Evolutionary conservation across 2,888 invertebrate genomes (phyloP), one percentile per base, ranked within the genome.

Genomic region (Caenorhabditis sulstoni): DNA sequence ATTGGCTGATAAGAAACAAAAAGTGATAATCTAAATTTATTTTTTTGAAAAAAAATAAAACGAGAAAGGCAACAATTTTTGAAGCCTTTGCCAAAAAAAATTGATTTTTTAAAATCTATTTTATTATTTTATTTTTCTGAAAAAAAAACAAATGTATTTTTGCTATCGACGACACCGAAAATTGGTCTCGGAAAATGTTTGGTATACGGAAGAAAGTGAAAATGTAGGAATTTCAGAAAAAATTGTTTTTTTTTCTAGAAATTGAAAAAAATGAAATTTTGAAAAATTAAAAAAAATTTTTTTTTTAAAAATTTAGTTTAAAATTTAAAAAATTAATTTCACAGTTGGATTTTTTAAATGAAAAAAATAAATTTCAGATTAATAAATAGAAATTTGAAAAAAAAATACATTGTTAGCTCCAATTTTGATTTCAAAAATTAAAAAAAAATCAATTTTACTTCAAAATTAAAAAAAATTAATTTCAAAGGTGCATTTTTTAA

Each of bases 121-220:
- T 50, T 18, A 35, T 12, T 35, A 29, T 29, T 29, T 29, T 29
- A 29, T 5, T 29, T 29, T 29, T 29, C 29, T 7, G 7, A 29
- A 29, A 29, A 29, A 29, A 29, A 29, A 29, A 29, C 4, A 29
- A 22, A 70, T 71, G 71, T 29, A 71, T 29, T 22, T 23, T 9
- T 49, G 41, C 57, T 62, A 71, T 37, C 71, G 71, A 29, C 44
- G 41, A 12, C 61, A 59, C 44, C 39, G 61, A 1, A 4, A 35
- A 1, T n/a, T 39, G 39, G 16, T 44, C 45, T 14, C 55, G 8
- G 53, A 70, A n/a, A 18, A 8, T 18, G 53, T 71, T 39, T 71
- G 71, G 71, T 49, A 49, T 57, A 62, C 71, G 22, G 62, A 18
- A 29, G 57, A 62, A 41, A 62, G 62, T 57, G 55, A 71, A 16